Percentiles rank a stretch among this genome's conserved stretches.
These are phyloP conservation scores for Gallirallus australis DNA, from an alignment of 2,797 vertebrate species.

Conservation along the genomic window DNA sequence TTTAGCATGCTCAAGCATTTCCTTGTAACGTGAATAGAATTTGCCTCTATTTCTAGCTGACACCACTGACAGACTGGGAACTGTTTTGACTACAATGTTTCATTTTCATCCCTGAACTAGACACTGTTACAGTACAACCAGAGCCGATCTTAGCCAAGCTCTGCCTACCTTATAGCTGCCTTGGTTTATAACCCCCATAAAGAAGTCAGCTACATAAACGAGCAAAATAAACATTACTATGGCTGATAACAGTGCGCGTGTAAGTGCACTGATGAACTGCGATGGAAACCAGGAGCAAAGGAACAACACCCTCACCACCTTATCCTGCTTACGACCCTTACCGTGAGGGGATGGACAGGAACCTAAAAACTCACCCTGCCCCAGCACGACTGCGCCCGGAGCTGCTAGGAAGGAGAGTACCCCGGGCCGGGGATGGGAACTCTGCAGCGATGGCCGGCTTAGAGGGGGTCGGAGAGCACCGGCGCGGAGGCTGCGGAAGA, in stretches of 20 bases:
- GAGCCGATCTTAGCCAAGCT: background rate
- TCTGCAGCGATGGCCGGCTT: background rate
- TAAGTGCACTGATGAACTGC: background rate
- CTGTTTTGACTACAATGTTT: background rate
- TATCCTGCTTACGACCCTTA: background rate
- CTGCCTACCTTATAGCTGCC: background rate
- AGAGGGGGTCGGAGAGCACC: too few relatives aligned
- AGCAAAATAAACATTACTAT: background rate
- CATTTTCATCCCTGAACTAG: background rate
- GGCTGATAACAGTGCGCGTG: background rate
- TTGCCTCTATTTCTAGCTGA: background rate
- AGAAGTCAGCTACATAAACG: background rate
- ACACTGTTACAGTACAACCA: accelerated
- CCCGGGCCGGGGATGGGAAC: background rate
- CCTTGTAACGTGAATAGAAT: background rate
- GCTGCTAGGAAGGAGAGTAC: accelerated
- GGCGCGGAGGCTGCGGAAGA: background rate
- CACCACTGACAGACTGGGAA: background rate
- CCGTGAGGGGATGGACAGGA: accelerated
- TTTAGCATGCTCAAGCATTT: background rate
- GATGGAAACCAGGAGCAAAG: background rate
- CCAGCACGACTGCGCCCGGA: accelerated
- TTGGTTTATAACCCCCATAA: background rate
- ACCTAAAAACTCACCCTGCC: accelerated
- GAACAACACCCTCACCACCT: background rate